These are phyloP conservation scores for Aphodius sticticus DNA, from an alignment of 2,888 invertebrate genomes.

Conservation along the genomic window DNA sequence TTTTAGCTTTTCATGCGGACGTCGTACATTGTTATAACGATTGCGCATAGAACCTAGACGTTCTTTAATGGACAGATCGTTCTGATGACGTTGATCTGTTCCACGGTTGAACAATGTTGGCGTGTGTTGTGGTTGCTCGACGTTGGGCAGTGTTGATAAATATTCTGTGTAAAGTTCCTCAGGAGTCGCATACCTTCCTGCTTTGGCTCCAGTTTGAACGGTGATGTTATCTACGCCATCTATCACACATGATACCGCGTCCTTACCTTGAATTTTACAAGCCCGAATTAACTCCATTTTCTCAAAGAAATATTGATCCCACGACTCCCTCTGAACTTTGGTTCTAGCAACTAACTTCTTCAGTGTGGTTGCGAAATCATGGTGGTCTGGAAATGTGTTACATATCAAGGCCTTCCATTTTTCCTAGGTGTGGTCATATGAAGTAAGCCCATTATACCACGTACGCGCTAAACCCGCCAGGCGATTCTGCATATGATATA, in stretches of 20 bases:
- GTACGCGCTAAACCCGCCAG: conserved; percentile 22
- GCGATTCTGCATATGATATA: conserved; percentile 25
- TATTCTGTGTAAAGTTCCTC: conserved; percentile 33
- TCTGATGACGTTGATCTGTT: background rate
- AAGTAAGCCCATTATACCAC: conserved; percentile 25
- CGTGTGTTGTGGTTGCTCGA: background rate
- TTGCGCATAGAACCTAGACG: background rate
- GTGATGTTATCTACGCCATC: conserved; percentile 34
- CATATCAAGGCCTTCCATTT: conserved; percentile 31
- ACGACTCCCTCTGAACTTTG: conserved; percentile 37
- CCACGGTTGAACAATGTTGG: too few relatives aligned
- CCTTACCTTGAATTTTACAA: conserved; percentile 34
- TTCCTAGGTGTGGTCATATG: conserved; percentile 7
- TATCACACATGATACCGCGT: conserved; percentile 40
- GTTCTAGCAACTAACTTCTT: conserved; percentile 26
- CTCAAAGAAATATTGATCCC: conserved; percentile 41
- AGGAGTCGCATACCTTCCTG: conserved; percentile 31
- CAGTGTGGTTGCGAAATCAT: conserved; percentile 30
- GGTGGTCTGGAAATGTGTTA: conserved; percentile 28
- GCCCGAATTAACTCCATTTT: conserved; percentile 41
- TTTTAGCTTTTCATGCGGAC: background rate
- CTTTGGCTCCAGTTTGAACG: conserved; percentile 30
- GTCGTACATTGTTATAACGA: background rate
- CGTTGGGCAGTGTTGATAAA: conserved; percentile 14
- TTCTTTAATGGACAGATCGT: background rate